These are phyloP conservation scores for Arion vulgaris DNA, from an alignment of 1,140 invertebrate species.

Conservation along the genomic window DNA sequence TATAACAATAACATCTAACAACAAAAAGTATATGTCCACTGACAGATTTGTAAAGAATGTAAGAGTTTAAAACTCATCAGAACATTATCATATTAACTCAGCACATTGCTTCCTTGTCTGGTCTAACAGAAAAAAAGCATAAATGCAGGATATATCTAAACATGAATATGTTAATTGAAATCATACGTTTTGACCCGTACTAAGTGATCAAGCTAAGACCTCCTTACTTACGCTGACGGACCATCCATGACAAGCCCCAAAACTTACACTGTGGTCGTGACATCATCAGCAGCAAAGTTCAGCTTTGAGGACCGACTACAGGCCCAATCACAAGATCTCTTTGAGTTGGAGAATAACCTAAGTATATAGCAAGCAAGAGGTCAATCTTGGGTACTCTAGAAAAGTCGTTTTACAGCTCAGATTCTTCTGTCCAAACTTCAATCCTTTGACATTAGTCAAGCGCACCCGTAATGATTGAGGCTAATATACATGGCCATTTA, in stretches of 20 bases:
- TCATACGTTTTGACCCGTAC: background rate
- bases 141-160: conserved; percentile 1
- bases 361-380: conserved; percentile 40
- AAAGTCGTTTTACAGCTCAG: background rate
- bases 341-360: conserved; percentile 20
- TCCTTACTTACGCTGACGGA: conserved; percentile 34
- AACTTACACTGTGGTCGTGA: conserved; percentile 33
- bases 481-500: too few species aligned
- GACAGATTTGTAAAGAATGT: too few species aligned
- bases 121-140: background rate
- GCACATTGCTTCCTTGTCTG: background rate
- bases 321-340: conserved; percentile 12
- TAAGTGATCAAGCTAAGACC: background rate
- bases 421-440: background rate
- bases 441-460: background rate
- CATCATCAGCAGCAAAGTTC: conserved; percentile 26
- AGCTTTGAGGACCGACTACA: conserved; percentile 26
- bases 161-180: background rate
- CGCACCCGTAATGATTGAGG: background rate
- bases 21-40: too few species aligned
- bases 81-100: too few species aligned
- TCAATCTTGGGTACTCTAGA: conserved; percentile 36
- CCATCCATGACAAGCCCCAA: conserved; percentile 21
- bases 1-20: too few species aligned
- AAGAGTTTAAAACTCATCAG: too few species aligned